Evolutionary conservation across 2,797 vertebrate genomes (phyloP).

Genomic region (Zenarchopterus dispar): DNA sequence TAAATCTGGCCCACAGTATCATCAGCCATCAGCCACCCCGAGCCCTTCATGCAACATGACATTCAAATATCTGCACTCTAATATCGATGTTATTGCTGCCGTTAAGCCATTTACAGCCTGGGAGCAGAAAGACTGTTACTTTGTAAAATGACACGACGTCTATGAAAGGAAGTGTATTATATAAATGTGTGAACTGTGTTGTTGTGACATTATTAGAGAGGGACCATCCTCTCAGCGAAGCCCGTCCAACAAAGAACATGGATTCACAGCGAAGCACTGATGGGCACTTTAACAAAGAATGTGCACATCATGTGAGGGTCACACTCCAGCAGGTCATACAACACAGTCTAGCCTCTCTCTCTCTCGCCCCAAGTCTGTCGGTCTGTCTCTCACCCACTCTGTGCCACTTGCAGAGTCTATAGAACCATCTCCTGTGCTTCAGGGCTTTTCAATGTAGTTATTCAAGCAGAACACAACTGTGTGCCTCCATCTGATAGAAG

Average conservation of each 20-base stretch:
- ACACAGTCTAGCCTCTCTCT: slow-evolving; percentile 42
- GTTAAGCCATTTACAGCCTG: slow-evolving; percentile 56
- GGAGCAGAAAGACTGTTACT: slow-evolving; percentile 47
- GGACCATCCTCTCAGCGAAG: slow-evolving; percentile 67
- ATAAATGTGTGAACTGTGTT: slow-evolving; percentile 68
- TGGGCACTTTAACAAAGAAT: slow-evolving; percentile 77
- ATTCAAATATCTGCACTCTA: slow-evolving; percentile 56
- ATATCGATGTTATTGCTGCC: slow-evolving; percentile 53
- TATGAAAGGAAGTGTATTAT: slow-evolving; percentile 69
- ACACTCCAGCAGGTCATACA: slow-evolving; percentile 76
- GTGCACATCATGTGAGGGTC: slow-evolving; percentile 79
- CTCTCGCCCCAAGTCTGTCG: slow-evolving; percentile 25
- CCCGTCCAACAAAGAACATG: slow-evolving; percentile 71
- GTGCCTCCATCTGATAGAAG: slow-evolving; percentile 86
- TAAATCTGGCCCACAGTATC: slow-evolving; percentile 30
- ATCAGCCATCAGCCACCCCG: slow-evolving; percentile 28
- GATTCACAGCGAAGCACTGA: slow-evolving; percentile 71
- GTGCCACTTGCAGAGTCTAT: slow-evolving; percentile 76
- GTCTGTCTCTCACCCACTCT: slow-evolving; percentile 49
- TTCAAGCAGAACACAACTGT: slow-evolving; percentile 84
- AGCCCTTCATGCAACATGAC: slow-evolving; percentile 42
- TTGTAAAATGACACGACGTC: slow-evolving; percentile 66
- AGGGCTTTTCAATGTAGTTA: slow-evolving; percentile 85
- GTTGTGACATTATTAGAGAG: slow-evolving; percentile 72
- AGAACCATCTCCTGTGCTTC: slow-evolving; percentile 81